Evolutionary conservation across 1,140 invertebrate species (phyloP).

Genomic region (Platorchestia sp.): DNA sequence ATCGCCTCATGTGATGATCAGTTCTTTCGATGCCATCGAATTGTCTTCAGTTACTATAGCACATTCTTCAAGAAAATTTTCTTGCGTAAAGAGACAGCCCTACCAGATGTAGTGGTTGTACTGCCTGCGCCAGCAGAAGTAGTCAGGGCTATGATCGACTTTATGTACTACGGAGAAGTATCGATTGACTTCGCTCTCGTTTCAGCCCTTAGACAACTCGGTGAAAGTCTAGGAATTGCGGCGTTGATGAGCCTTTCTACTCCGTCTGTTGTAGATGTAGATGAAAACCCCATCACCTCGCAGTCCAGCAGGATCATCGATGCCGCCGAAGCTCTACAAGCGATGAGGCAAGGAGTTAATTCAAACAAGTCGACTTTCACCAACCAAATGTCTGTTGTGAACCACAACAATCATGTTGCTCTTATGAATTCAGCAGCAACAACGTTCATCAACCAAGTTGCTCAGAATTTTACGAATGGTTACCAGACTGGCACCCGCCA

Average conservation of each 20-base stretch:
- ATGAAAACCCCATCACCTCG: not conserved
- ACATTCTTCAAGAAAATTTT: not conserved
- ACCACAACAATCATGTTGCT: not conserved
- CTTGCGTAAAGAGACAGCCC: not conserved
- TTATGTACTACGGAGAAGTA: not conserved
- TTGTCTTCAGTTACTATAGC: not conserved
- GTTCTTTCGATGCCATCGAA: not conserved
- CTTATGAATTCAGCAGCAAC: not conserved
- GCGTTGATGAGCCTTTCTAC: not conserved
- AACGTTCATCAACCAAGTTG: not conserved
- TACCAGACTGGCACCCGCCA: not conserved
- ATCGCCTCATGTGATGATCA: not conserved
- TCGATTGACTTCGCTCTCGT: not conserved
- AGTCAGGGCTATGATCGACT: not conserved
- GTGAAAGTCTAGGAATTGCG: not conserved
- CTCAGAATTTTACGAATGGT: not conserved
- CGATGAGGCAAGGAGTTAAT: not conserved
- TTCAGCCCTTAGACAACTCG: not conserved
- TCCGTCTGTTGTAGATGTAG: not conserved
- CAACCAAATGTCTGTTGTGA: not conserved
- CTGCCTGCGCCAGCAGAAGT: not conserved
- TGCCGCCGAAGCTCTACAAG: slow-evolving; percentile 1
- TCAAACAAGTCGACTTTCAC: not conserved
- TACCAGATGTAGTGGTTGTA: not conserved
- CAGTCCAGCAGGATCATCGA: not conserved